Percentiles rank a stretch among this genome's conserved stretches.
These are phyloP conservation scores for Hymenochirus boettgeri DNA, from an alignment of 2,113 vertebrate genomes.

Conservation along the genomic window DNA sequence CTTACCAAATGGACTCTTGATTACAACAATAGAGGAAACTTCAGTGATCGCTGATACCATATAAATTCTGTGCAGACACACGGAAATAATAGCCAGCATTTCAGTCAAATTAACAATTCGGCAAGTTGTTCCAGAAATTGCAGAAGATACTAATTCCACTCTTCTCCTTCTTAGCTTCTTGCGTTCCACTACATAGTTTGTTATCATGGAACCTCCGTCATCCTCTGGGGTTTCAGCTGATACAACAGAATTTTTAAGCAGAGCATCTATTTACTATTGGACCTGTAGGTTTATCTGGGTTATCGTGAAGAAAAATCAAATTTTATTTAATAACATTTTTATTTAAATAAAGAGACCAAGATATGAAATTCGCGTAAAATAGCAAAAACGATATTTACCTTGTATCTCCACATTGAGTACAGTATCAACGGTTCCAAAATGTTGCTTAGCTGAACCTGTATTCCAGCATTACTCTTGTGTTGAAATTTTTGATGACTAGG, in stretches of 20 bases:
- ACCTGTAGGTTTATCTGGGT: conserved; percentile 83
- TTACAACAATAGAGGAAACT: conserved; percentile 81
- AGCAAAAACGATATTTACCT: conserved; percentile 66
- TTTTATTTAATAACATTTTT: too few species aligned
- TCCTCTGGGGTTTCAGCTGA: conserved; percentile 94
- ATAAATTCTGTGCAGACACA: conserved; percentile 91
- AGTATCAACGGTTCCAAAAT: conserved; percentile 80
- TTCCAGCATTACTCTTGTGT: conserved; percentile 85
- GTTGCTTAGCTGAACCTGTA: conserved; percentile 95
- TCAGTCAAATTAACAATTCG: conserved; percentile 87
- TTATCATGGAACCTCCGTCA: conserved; percentile 90
- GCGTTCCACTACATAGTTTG: conserved; percentile 94
- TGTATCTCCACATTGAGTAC: conserved; percentile 88
- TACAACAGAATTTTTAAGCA: conserved; percentile 93
- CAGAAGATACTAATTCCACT: conserved; percentile 94
- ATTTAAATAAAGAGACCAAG: too few species aligned
- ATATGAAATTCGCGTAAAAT: too few species aligned
- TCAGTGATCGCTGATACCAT: conserved; percentile 87
- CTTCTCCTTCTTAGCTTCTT: conserved; percentile 81
- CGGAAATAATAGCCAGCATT: conserved; percentile 94
- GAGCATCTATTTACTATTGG: conserved; percentile 87
- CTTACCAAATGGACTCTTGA: conserved; percentile 93
- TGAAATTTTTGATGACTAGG: conserved; percentile 89
- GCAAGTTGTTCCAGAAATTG: conserved; percentile 87
- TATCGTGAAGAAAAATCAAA: conserved; percentile 78